A percentile compares a stretch with the other conserved stretches of the same genome.
These are phyloP conservation scores for Dendrocopos noguchii DNA, from an alignment of 2,113 vertebrate genomes.

Conservation along the genomic window DNA sequence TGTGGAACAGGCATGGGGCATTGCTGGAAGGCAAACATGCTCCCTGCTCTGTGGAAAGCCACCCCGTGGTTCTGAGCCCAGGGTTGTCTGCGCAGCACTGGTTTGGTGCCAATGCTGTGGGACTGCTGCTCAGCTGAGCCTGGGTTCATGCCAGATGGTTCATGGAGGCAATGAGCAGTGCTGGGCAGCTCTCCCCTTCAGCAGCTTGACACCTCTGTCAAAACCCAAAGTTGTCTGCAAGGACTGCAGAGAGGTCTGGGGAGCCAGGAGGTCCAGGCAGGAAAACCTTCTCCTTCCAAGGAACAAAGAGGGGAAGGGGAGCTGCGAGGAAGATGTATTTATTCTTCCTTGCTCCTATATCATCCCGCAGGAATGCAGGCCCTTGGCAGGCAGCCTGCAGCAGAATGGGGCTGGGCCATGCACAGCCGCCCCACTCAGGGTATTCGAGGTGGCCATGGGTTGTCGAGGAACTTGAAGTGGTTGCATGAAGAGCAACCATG, in stretches of 20 bases:
- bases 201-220: not conserved
- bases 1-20: not conserved
- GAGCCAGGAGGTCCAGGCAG: not conserved
- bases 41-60: not conserved
- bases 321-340: slow-evolving; percentile 48
- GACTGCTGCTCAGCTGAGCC: not conserved
- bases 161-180: accelerated
- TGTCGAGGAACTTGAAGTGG: not conserved
- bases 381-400: not conserved
- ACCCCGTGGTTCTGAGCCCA: not conserved
- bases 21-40: not conserved
- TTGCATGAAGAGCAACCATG: accelerated
- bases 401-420: accelerated
- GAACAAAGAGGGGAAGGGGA: slow-evolving; percentile 72
- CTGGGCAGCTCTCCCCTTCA: not conserved
- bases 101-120: not conserved
- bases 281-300: slow-evolving; percentile 72
- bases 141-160: not conserved
- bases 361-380: slow-evolving; percentile 71
- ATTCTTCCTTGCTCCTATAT: slow-evolving; percentile 67
- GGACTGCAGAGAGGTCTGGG: not conserved
- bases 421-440: not conserved
- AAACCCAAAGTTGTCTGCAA: not conserved
- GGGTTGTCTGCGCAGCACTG: not conserved
- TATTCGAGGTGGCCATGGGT: not conserved